Base-by-base conservation (phyloP, 2,797 vertebrate species). In the Sciaenops ocellatus region DNA sequence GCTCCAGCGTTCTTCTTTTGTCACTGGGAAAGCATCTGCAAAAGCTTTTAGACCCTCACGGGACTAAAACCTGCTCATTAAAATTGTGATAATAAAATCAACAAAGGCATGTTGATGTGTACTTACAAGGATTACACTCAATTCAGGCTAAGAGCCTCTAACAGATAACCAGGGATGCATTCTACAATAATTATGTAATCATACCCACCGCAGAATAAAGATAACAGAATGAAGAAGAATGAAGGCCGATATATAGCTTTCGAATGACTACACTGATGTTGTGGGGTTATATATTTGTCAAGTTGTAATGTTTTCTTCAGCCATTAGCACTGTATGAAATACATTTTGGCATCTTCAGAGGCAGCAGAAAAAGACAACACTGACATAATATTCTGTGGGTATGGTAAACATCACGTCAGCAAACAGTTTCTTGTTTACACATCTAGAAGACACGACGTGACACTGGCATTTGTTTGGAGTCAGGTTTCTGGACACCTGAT, bases 51-150 rank as follows among this genome's bases (percentile, higher is more conserved):
- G 48, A 66, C 30, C 12, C 56, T 28, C 5, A 5, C 16, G 46
- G 38, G 57, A 73, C 50, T 61, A 3, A 46, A 46, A 52, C 2
- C 44, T 57, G 75, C 41, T 54, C 50, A 81, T 62, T 59, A 22
- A 69, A 64, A 52, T 1, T 9, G 30, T 41, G 20, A 57, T 55
- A 7, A 65, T 41, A 44, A 73, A 57, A 74, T 65, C 34, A 51
- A 77, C 9, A 67, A 47, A 57, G 42, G 42, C 13, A 56, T 15
- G 13, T 4, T 48, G 13, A 75, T 42, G 51, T 1, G 5, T 22
- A n/a, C 28, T 79, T n/a, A 68, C 20, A 16, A 20, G 47, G 57
- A 52, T 60, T 51, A 12, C 18, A 57, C 51, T 18, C 10, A 55
- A 55, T 24, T 57, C 24, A 64, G 12, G 20, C n/a, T 17, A 42